These are phyloP conservation scores for Bombylius discolor DNA, from an alignment of 2,888 invertebrate genomes.

Conservation along the genomic window DNA sequence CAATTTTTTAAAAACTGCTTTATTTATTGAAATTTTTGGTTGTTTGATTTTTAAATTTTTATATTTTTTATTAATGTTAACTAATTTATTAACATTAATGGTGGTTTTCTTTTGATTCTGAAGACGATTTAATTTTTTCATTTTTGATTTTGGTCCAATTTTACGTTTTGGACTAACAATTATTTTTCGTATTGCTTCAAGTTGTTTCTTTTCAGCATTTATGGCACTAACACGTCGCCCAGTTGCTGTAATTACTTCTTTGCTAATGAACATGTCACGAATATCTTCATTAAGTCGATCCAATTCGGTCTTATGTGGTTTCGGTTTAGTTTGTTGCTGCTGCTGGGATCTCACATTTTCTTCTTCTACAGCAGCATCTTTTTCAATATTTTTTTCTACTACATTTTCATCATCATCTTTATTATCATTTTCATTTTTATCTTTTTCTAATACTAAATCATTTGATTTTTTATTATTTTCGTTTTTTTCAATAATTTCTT, in stretches of 20 bases:
- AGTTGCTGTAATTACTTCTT: slow-evolving; percentile 45
- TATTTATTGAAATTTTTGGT: background rate
- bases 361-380: background rate
- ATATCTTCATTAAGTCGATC: slow-evolving; percentile 52
- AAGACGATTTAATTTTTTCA: background rate
- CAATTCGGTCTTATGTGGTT: slow-evolving; percentile 36
- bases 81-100: too few species aligned
- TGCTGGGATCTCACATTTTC: too few species aligned
- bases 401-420: background rate
- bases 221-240: slow-evolving; percentile 32
- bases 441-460: background rate
- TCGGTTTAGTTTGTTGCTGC: slow-evolving; percentile 1
- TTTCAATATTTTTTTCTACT: slow-evolving; percentile 16
- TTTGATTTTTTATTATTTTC: background rate
- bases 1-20: background rate
- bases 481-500: slow-evolving; percentile 16
- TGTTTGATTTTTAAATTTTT: background rate
- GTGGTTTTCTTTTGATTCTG: background rate
- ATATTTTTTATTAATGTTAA: too few species aligned
- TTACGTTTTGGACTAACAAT: background rate
- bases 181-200: background rate
- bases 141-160: background rate
- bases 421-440: background rate
- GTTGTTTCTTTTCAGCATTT: slow-evolving; percentile 22
- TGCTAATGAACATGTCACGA: slow-evolving; percentile 49